phyloP scores from a whole-genome alignment of 2,797 vertebrate species.

The Phaenicophaeus curvirostris region DNA sequence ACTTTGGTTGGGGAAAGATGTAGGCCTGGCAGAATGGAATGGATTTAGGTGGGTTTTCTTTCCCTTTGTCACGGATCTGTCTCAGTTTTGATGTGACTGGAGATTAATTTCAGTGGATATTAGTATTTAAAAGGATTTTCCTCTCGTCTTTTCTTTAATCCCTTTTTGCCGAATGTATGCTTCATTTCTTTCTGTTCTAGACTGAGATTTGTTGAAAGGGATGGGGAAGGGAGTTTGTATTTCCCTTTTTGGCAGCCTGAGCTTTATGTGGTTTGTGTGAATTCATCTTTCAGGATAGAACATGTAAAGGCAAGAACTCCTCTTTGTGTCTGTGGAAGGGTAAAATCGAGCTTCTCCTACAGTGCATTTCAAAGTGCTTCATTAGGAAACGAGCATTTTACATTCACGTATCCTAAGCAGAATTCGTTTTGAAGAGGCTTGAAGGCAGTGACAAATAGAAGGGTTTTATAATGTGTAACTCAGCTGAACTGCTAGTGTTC shows the following conservation, averaged over 20 bases:
- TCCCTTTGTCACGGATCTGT: neutral
- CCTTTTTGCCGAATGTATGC: conserved; percentile 18
- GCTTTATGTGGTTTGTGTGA: conserved; percentile 31
- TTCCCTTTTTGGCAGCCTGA: conserved; percentile 44
- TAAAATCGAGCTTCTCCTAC: conserved; percentile 54
- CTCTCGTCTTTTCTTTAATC: conserved; percentile 23
- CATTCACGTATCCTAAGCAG: conserved; percentile 55
- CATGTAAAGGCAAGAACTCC: conserved; percentile 54
- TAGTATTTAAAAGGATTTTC: conserved; percentile 58
- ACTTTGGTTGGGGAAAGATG: neutral
- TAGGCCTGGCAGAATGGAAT: neutral
- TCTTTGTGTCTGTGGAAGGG: conserved; percentile 46
- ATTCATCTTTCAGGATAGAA: conserved; percentile 44
- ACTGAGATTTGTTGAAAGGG: conserved; percentile 31
- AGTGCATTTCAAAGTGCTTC: conserved; percentile 44
- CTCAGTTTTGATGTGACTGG: neutral
- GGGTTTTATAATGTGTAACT: conserved; percentile 49
- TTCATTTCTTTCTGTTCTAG: conserved; percentile 21
- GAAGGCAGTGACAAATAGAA: conserved; percentile 64
- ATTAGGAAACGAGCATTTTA: conserved; percentile 60
- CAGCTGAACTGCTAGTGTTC: conserved; percentile 8
- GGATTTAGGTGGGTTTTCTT: neutral
- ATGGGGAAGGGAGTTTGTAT: conserved; percentile 22
- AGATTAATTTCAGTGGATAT: conserved; percentile 40
- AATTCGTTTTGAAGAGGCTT: conserved; percentile 46